phyloP scores from a whole-genome alignment of 2,888 invertebrate genomes.

The Melanostoma scalare region DNA sequence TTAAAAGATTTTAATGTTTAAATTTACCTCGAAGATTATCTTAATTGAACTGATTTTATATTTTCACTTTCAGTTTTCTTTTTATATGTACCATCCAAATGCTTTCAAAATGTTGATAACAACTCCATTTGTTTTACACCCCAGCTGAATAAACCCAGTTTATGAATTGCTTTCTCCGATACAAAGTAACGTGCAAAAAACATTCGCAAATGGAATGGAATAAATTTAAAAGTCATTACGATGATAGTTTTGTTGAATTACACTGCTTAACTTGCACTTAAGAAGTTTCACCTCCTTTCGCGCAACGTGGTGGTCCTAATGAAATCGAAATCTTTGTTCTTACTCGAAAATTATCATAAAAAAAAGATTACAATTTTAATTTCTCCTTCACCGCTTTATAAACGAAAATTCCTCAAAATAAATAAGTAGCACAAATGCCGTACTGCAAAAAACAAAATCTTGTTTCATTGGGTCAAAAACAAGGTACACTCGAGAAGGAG shows the following conservation, averaged over 20 bases:
- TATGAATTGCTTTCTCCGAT: slow-evolving; percentile 23
- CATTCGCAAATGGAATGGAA: slow-evolving; percentile 13
- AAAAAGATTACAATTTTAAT: slow-evolving; percentile 27
- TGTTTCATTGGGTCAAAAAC: slow-evolving; percentile 34
- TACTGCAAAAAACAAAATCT: slow-evolving; percentile 54
- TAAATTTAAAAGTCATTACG: background rate
- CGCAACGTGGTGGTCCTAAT: slow-evolving; percentile 21
- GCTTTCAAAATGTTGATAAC: slow-evolving; percentile 7
- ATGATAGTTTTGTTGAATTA: background rate
- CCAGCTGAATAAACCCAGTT: slow-evolving; percentile 21
- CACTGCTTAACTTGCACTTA: slow-evolving; percentile 26
- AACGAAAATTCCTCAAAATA: slow-evolving; percentile 38
- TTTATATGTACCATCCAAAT: background rate
- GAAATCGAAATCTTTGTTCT: slow-evolving; percentile 36
- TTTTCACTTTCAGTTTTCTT: background rate
- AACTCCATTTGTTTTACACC: slow-evolving; percentile 9
- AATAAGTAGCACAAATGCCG: slow-evolving; percentile 45
- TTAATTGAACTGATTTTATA: background rate
- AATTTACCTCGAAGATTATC: background rate
- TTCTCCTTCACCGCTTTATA: slow-evolving; percentile 44
- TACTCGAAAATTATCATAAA: slow-evolving; percentile 15
- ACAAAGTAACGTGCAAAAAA: background rate
- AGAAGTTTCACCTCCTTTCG: slow-evolving; percentile 39
- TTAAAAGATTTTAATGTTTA: too few relatives aligned
- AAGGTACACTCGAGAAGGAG: slow-evolving; percentile 16